Base-by-base conservation (phyloP, 2,888 invertebrate genomes). In the Noctuana brunneofusca region DNA sequence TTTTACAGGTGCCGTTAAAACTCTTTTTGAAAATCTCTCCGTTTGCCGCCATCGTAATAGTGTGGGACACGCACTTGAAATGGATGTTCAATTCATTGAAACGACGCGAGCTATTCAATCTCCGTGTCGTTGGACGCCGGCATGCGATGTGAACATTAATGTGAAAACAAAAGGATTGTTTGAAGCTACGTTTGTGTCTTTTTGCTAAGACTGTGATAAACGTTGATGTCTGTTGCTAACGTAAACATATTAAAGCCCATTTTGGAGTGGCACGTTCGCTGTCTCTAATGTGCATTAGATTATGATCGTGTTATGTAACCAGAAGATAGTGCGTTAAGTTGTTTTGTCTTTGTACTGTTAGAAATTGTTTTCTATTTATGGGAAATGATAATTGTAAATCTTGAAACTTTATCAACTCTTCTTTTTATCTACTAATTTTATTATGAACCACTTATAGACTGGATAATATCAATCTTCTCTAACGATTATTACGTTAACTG, bases 111-210 rank as follows among this genome's bases (percentile, higher is more conserved):
- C 30, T 56, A 63, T 56, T 58, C 59, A 57, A 48, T 59, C 56
- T 63, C 50, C 57, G 65, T 66, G 70, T 67, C 65, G 68, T 69
- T 70, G 73, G 58, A 70, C 43, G 43, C 11, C 53, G 56, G 67
- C 80, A 79, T 78, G 78, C 81, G 71, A 81, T 75, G 65, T 66
- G 64, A 71, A 68, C 75, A 78, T 81, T 80, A 74, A 78, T 70
- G 72, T 76, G 72, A 71, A 76, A 75, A 73, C 68, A 67, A 71
- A 75, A 76, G 75, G 71, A 56, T 57, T 63, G 50, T 58, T 38
- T 49, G n/a, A 43, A 43, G 14, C 22, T 48, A 24, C 58, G 16
- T 38, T 58, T 49, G 22, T 58, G 58, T 48, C 49, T 55, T 62
- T 62, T 62, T 62, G 55, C 62, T 55, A 24, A 35, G 49, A 43